Evolutionary conservation across 2,888 invertebrate genomes (phyloP).

Genomic region (Gastrophysa polygoni): DNA sequence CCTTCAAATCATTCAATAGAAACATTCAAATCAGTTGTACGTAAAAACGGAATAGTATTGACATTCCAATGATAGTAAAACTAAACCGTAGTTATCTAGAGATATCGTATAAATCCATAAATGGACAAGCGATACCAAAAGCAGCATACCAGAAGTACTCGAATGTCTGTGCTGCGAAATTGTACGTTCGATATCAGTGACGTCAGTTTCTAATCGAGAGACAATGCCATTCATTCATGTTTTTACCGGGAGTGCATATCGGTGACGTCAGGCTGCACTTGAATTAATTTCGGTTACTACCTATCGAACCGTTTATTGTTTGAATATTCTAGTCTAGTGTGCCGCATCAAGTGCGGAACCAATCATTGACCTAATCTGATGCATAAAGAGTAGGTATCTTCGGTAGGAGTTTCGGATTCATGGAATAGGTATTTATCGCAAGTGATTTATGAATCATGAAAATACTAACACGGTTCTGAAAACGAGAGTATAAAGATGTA

Average conservation of each 20-base stretch:
- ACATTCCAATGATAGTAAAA: not conserved
- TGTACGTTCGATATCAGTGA: not conserved
- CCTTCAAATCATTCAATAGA: not conserved
- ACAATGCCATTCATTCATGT: conserved; percentile 1
- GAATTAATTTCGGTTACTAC: not conserved
- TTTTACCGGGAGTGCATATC: not conserved
- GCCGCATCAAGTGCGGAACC: not conserved
- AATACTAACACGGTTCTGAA: too few species aligned
- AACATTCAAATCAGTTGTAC: not conserved
- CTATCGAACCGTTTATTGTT: not conserved
- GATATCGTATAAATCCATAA: not conserved
- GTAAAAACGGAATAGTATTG: not conserved
- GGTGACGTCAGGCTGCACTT: not conserved
- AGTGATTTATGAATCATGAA: too few species aligned
- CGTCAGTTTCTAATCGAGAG: not conserved
- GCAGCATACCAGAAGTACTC: not conserved
- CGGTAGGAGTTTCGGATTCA: too few species aligned
- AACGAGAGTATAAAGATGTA: too few species aligned
- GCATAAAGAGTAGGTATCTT: not conserved
- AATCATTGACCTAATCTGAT: not conserved
- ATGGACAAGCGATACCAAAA: not conserved
- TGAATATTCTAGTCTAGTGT: not conserved
- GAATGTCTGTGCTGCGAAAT: not conserved
- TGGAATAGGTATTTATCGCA: too few species aligned
- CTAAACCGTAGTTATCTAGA: not conserved